Conservation (phyloP, 2,888 invertebrate species). For the Caenorhabditis virilis region DNA sequence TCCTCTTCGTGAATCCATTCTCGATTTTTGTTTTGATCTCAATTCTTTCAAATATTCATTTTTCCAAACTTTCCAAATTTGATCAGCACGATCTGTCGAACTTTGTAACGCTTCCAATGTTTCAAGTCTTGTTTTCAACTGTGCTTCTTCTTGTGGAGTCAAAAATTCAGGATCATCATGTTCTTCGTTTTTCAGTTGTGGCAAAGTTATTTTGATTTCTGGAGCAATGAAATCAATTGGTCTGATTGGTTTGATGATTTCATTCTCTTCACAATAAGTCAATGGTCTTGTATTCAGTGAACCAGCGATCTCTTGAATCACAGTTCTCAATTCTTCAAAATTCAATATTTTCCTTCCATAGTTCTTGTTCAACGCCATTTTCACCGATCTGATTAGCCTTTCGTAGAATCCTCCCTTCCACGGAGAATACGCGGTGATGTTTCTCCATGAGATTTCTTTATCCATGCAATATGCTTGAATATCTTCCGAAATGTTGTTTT, state of each 20-base stretch:
- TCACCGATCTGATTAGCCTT: conserved; percentile 1
- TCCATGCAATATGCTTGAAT: not conserved
- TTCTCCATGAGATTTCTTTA: conserved; percentile 3
- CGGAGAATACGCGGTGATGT: conserved; percentile 6
- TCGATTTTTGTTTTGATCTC: not conserved
- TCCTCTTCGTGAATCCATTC: not conserved
- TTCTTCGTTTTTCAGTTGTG: too few relatives aligned
- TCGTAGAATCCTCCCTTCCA: conserved; percentile 12
- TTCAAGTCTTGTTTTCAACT: not conserved
- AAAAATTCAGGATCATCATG: too few relatives aligned
- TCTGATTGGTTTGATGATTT: not conserved
- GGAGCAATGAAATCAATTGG: conserved; percentile 7
- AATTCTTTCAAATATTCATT: conserved; percentile 1
- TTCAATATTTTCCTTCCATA: not conserved
- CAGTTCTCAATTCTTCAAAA: conserved; percentile 6
- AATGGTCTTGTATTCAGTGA: conserved; percentile 7
- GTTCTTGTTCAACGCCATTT: conserved; percentile 4
- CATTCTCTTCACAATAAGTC: conserved; percentile 2
- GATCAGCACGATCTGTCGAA: not conserved
- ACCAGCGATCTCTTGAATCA: conserved; percentile 1
- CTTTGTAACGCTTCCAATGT: not conserved
- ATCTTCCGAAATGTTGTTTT: too few relatives aligned
- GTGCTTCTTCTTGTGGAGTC: not conserved
- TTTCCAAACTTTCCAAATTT: conserved; percentile 3
- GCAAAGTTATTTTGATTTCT: too few relatives aligned